Evolutionary conservation across 2,888 invertebrate species (phyloP).

Genomic region (Pollenia griseotomentosa): DNA sequence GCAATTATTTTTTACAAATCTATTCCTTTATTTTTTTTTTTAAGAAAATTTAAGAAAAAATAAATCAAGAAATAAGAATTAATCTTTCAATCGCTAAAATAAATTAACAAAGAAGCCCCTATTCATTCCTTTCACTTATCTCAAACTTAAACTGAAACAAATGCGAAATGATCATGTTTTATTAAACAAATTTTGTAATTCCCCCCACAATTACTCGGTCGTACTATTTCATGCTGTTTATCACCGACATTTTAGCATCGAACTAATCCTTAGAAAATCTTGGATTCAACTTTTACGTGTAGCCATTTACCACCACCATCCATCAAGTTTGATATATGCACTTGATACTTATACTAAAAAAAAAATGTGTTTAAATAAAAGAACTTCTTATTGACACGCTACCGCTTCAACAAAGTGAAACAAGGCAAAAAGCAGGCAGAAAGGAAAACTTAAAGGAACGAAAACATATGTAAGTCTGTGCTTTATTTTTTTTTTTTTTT

Average conservation of each 20-base stretch:
- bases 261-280: conserved; percentile 52
- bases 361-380: conserved; percentile 29
- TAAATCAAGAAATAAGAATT: too few relatives aligned
- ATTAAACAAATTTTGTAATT: conserved; percentile 37
- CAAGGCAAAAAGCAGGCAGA: neutral
- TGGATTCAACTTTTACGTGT: conserved; percentile 38
- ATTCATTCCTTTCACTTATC: neutral
- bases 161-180: conserved; percentile 19
- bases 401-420: neutral
- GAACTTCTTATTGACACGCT: conserved; percentile 55
- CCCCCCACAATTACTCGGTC: conserved; percentile 31
- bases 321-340: neutral
- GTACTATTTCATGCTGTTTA: conserved; percentile 28
- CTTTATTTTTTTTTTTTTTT: conserved; percentile 36
- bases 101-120: neutral
- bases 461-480: conserved; percentile 59
- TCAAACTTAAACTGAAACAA: conserved; percentile 26
- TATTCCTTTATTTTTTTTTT: neutral
- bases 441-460: neutral
- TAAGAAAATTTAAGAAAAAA: neutral
- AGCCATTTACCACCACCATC: neutral
- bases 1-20: conserved; percentile 32
- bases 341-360: neutral
- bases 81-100: neutral
- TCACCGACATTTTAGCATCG: conserved; percentile 17